These are phyloP conservation scores for Lampropteryx suffumata DNA, from an alignment of 2,888 invertebrate species.

Conservation along the genomic window DNA sequence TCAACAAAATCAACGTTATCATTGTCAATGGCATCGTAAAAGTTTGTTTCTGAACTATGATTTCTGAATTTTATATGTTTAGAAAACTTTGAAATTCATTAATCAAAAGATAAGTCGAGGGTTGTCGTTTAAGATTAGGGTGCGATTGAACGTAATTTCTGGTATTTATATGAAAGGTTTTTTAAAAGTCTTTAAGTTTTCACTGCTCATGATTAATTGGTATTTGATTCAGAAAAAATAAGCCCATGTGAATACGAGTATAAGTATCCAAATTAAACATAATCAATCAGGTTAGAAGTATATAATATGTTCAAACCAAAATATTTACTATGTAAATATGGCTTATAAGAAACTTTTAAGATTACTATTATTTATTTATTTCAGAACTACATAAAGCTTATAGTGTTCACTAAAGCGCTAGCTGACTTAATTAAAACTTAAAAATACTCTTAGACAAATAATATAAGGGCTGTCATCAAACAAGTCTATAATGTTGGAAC, in stretches of 20 bases:
- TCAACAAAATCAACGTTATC: constrained; percentile 13
- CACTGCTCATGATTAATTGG: not conserved
- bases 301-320: not conserved
- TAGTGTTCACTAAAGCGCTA: too few species aligned
- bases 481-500: too few species aligned
- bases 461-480: too few species aligned
- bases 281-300: constrained; percentile 5
- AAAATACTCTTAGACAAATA: too few species aligned
- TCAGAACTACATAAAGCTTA: too few species aligned
- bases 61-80: constrained; percentile 10
- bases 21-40: constrained; percentile 12
- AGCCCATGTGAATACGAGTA: not conserved
- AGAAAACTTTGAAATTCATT: constrained; percentile 6
- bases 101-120: too few species aligned
- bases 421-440: too few species aligned
- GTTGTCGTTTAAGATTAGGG: constrained; percentile 1
- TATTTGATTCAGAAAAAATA: not conserved
- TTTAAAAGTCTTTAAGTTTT: not conserved
- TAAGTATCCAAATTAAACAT: too few species aligned
- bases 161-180: not conserved
- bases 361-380: too few species aligned
- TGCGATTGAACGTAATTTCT: not conserved
- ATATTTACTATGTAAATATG: not conserved
- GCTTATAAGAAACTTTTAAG: too few species aligned
- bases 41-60: constrained; percentile 5